Evolutionary conservation across 2,888 invertebrate genomes (phyloP), one percentile per base, ranked within the genome.

Genomic region (Nemotelus pantherinus): DNA sequence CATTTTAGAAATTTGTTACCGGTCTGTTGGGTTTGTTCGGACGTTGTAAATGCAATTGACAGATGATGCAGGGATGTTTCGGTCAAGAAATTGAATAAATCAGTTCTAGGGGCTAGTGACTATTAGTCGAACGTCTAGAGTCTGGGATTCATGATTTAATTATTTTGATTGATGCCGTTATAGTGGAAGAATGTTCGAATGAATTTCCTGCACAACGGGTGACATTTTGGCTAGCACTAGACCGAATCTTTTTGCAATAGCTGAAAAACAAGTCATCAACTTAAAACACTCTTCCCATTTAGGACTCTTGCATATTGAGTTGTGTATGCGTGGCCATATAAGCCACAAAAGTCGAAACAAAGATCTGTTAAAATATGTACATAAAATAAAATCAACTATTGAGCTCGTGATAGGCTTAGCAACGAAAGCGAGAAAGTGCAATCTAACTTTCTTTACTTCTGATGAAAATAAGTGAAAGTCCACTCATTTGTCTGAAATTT

Each of bases 1-100:
- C 70, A 70, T 70, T 50, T 2, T 55, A 7, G 55, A 70, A 70
- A 60, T 25, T 68, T 68, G 50, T 50, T 55, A 55, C 43, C 55
- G 55, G 70, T 70, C 70, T 70, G 53, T 53, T 70, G 53, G 25
- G 70, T 41, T 55, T 70, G 9, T 50, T 41, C 41, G 2, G 55
- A 43, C 41, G 5, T 10, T 53, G 53, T 55, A 53, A 70, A 70
- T 70, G 70, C 41, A 70, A 50, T 53, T 68, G 53, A 70, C 70
- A 41, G 53, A 70, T 70, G 47, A 55, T 70, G 3, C 43, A 10
- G 55, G 55, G 70, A 55, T 55, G n/a, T n/a, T 70, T 53, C 55
- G 10, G 3, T 53, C 10, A 10, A 53, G 43, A 70, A 70, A 70
- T 70, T 43, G 50, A 10, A 55, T 70, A 41, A 70, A 70, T 70